A percentile compares a stretch with the other conserved stretches of the same genome.
Conservation (phyloP, 2,113 vertebrate species). For the western clawed frog (Xenopus tropicalis) region UCB_Xtro_10.0 CM004445.2:114244501-114245000, state of each 20-base stretch:
- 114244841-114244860: neutral
- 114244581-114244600: constrained; percentile 67
- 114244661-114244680: constrained; percentile 64
- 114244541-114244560: constrained; percentile 68
- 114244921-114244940: too few relatives aligned
- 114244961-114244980: too few relatives aligned
- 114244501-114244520: constrained; percentile 54
- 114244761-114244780: constrained; percentile 43
- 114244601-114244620: constrained; percentile 72
- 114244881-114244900: too few relatives aligned
- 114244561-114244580: constrained; percentile 64
- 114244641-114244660: constrained; percentile 59
- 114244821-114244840: constrained; percentile 20
- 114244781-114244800: constrained; percentile 11
- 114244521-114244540: constrained; percentile 67
- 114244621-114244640: constrained; percentile 61
- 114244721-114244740: constrained; percentile 63
- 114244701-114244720: constrained; percentile 55
- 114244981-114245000: too few relatives aligned
- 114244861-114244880: too few relatives aligned
- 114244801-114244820: constrained; percentile 22
- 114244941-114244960: too few relatives aligned
- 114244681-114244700: constrained; percentile 63
- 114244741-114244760: constrained; percentile 28
- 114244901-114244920: too few relatives aligned